These are phyloP conservation scores for Polypterus senegalus DNA, from an alignment of 2,113 vertebrate genomes.

Conservation along the genomic window DNA sequence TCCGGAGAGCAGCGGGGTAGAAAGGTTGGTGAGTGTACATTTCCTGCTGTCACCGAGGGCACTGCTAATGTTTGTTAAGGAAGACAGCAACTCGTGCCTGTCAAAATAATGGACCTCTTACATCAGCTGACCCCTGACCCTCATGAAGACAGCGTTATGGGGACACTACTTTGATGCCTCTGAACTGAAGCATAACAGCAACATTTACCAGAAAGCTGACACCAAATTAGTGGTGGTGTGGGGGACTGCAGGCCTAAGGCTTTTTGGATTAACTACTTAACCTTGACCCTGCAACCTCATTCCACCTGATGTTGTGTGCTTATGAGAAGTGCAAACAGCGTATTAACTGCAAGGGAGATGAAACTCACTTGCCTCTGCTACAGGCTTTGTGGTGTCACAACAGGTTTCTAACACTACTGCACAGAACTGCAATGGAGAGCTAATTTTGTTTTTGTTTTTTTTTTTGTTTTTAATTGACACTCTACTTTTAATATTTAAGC, in stretches of 20 bases:
- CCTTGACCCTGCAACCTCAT: not conserved
- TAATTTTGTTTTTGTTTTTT: too few relatives aligned
- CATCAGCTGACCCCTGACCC: not conserved
- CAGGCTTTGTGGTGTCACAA: too few relatives aligned
- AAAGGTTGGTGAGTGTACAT: conserved; percentile 5
- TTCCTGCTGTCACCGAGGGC: conserved; percentile 13
- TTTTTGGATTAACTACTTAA: not conserved
- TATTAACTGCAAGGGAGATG: not conserved
- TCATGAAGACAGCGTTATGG: not conserved
- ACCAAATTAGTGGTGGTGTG: not conserved
- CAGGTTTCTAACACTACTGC: too few relatives aligned
- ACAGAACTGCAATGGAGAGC: too few relatives aligned
- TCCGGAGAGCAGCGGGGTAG: conserved; percentile 6
- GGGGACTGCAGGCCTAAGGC: not conserved
- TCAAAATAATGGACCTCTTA: conserved; percentile 13
- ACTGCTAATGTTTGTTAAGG: conserved; percentile 14
- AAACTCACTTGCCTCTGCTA: too few relatives aligned
- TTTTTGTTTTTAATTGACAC: too few relatives aligned
- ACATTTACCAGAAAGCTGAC: not conserved
- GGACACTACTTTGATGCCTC: conserved; percentile 15
- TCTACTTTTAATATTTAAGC: too few relatives aligned
- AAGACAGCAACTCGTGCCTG: conserved; percentile 12
- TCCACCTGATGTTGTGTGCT: not conserved
- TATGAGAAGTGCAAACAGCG: not conserved
- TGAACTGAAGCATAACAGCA: not conserved